These are phyloP conservation scores for Melolontha melolontha DNA, from an alignment of 2,888 invertebrate genomes.

Conservation along the genomic window DNA sequence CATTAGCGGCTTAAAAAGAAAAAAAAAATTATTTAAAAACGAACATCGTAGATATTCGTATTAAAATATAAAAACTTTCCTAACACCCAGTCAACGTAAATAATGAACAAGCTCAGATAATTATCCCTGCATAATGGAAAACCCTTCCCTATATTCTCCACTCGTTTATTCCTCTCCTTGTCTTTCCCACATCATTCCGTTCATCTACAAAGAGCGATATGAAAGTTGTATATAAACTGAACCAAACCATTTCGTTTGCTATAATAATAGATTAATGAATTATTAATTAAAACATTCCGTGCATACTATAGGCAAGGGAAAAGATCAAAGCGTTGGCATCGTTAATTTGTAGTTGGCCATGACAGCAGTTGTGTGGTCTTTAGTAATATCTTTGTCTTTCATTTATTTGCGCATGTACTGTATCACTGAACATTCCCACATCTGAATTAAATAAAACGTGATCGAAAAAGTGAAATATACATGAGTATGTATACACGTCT, in stretches of 20 bases:
- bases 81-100: conserved; percentile 10
- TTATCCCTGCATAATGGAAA: conserved; percentile 5
- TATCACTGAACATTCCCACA: conserved; percentile 26
- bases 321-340: conserved; percentile 34
- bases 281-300: conserved; percentile 34
- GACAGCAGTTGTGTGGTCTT: conserved; percentile 21
- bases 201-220: background rate
- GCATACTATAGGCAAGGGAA: conserved; percentile 29
- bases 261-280: conserved; percentile 36
- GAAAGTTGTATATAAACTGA: background rate
- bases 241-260: conserved; percentile 21
- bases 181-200: background rate
- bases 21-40: too few relatives aligned
- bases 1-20: too few relatives aligned
- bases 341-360: conserved; percentile 31
- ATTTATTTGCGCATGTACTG: conserved; percentile 7
- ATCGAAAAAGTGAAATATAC: conserved; percentile 8
- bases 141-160: background rate
- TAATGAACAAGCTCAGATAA: conserved; percentile 14
- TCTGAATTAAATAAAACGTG: conserved; percentile 22
- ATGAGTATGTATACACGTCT: background rate
- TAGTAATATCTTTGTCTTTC: conserved; percentile 12
- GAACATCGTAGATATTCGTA: background rate
- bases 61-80: too few relatives aligned
- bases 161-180: background rate